These are phyloP conservation scores for Pristionchus mayeri DNA, from an alignment of 2,888 invertebrate species.

Conservation along the genomic window DNA sequence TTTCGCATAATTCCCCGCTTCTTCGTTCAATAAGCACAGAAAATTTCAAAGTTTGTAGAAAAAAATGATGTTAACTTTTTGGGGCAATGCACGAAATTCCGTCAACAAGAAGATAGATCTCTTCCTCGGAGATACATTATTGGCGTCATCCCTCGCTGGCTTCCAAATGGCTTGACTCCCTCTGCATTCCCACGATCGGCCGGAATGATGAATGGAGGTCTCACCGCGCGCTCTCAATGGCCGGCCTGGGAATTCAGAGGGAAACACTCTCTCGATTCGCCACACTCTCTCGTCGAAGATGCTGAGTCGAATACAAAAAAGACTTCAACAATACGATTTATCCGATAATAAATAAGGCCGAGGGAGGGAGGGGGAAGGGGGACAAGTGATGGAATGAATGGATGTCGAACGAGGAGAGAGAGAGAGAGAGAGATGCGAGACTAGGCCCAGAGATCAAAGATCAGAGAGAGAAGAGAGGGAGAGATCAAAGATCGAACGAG, in stretches of 20 bases:
- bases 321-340: conserved; percentile 37
- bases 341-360: conserved; percentile 19
- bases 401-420: conserved; percentile 16
- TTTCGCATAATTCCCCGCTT: too few species aligned
- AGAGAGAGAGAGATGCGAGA: neutral
- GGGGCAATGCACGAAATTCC: too few species aligned
- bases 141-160: neutral
- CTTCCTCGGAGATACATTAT: neutral
- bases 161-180: neutral
- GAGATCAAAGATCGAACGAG: neutral
- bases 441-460: conserved; percentile 35
- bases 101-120: neutral
- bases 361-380: neutral
- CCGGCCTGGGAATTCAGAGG: neutral
- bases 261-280: neutral
- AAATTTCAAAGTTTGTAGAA: too few species aligned
- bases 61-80: too few species aligned
- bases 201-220: conserved; percentile 28
- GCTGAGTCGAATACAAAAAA: neutral
- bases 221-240: neutral
- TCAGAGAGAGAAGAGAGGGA: conserved; percentile 1
- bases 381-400: conserved; percentile 2
- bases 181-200: neutral
- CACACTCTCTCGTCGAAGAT: too few species aligned
- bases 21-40: too few species aligned